Conservation (phyloP, 2,888 invertebrate genomes). For the Acanthosoma haemorrhoidale region DNA sequence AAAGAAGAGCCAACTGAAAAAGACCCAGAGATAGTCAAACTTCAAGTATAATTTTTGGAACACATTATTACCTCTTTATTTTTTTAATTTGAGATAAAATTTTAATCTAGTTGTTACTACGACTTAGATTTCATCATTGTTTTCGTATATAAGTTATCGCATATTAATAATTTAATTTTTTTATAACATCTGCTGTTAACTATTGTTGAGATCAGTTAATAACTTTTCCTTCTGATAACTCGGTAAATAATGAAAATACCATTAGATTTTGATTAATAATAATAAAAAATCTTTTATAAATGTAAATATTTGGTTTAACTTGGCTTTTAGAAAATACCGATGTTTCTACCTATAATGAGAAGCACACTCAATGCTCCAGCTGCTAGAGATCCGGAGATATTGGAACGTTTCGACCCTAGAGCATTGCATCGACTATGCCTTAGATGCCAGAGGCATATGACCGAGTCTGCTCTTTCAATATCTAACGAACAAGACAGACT, state of each 20-base stretch:
- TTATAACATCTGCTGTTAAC: no score
- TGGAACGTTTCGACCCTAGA: conserved; percentile 68
- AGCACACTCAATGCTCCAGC: conserved; percentile 76
- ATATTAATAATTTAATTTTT: no score
- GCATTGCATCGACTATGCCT: conserved; percentile 69
- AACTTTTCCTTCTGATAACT: neutral
- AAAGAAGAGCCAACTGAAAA: conserved; percentile 58
- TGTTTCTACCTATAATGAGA: conserved; percentile 87
- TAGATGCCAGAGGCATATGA: conserved; percentile 78
- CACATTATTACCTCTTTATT: neutral
- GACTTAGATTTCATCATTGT: no score
- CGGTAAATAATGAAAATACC: neutral
- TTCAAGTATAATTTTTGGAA: conserved; percentile 52
- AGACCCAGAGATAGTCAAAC: conserved; percentile 67
- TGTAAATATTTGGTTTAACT: neutral
- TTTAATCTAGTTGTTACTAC: no score
- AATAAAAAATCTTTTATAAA: neutral
- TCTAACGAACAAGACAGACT: conserved; percentile 72
- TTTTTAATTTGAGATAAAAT: no score
- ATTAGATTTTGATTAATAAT: neutral
- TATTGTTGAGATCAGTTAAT: no score
- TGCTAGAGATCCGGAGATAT: conserved; percentile 78
- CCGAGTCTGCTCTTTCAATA: conserved; percentile 73
- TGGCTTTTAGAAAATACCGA: conserved; percentile 66
- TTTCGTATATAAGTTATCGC: no score